Base-by-base conservation (phyloP, 2,888 invertebrate species). In the Gryllus longicercus region DNA sequence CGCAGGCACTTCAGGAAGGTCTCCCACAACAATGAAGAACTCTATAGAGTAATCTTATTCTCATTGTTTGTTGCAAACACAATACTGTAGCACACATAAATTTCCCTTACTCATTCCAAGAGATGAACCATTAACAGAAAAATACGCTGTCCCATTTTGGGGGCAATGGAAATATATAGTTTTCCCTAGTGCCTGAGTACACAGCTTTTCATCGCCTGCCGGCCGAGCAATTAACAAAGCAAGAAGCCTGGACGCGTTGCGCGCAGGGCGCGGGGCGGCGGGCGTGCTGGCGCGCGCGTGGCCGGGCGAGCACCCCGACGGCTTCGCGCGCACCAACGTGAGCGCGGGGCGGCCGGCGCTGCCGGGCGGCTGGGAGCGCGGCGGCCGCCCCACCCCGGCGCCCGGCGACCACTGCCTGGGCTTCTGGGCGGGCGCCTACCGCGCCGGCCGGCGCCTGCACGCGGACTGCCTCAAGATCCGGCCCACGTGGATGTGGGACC, bases 401-500 rank as follows among this genome's bases (percentile, higher is more conserved):
- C 76, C 77, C 16, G 90, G 89, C 21, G 88, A 89, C 18, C 90
- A 90, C 84, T 94, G 94, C 84, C 88, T 94, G 51, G 92, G 93
- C 84, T 93, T 92, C 79, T 94, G 93, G 91, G 91, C 92, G 21
- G 92, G 92, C 18, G 91, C 93, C n/a, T 90, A 89, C 76, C 91
- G 90, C 78, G 89, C 90, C 83, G 86, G 86, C n/a, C 88, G 88
- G 25, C 90, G 93, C 82, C 86, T 91, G 51, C 89, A 92, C 76
- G 90, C 90, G 79, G 91, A 93, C 84, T 96, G 96, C 85, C 87
- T 96, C 49, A 92, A 92, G 85, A 94, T 95, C 82, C 92, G 93
- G 85, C 95, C 96, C 0, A 94, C 93, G 49, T 96, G 96, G 96
- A 95, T 96, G 95, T 90, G 91, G 84, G 93, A 94, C 83, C 85